Evolutionary conservation across 2,797 vertebrate genomes (phyloP).

Genomic region (Hydrophis major): DNA sequence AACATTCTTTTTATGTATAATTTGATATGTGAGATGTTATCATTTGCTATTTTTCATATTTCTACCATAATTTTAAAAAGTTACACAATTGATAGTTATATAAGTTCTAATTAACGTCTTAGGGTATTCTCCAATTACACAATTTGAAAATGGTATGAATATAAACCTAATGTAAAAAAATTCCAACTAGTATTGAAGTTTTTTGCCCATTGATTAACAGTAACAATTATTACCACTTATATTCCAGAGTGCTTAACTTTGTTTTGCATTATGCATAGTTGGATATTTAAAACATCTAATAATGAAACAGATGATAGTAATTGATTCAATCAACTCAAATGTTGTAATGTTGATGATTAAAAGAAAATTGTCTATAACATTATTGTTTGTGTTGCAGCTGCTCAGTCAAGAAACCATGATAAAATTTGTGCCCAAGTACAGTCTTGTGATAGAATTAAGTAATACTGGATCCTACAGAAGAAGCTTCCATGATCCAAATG

Average conservation of each 20-base stretch:
- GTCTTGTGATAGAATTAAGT: slow-evolving; percentile 87
- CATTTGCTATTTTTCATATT: background rate
- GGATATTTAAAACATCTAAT: slow-evolving; percentile 11
- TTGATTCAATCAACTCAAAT: background rate
- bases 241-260: background rate
- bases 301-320: background rate
- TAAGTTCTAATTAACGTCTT: background rate
- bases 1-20: background rate
- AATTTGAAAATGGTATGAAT: slow-evolving; percentile 2
- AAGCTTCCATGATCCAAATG: slow-evolving; percentile 89
- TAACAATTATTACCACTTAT: background rate
- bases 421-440: slow-evolving; percentile 88
- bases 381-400: slow-evolving; percentile 70
- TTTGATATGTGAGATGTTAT: background rate
- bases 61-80: background rate
- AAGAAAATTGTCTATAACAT: background rate
- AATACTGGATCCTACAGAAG: slow-evolving; percentile 86
- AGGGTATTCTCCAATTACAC: background rate
- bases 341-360: background rate
- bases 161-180: background rate
- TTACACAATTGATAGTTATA: background rate
- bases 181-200: background rate
- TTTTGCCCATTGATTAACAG: background rate
- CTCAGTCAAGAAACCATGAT: slow-evolving; percentile 85
- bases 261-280: background rate